Base-by-base conservation (phyloP, 2,888 invertebrate genomes). In the Drosophila suboccidentalis region DNA sequence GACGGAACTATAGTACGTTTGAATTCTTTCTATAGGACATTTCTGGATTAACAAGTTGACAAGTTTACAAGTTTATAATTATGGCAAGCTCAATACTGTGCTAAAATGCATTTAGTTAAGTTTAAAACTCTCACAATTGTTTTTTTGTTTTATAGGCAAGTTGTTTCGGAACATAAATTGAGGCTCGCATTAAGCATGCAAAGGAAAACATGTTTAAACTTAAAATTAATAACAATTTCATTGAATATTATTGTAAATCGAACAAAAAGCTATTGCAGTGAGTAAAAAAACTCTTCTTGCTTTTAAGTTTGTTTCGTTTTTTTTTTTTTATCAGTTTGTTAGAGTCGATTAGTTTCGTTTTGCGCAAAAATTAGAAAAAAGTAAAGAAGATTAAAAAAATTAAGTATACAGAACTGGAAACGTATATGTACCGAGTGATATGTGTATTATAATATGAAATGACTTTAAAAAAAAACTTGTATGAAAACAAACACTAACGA, bases 251-350 rank as follows among this genome's bases (percentile, higher is more conserved):
- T 46, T 51, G 72, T 54, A 41, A 41, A 32, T 74, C 62, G 59
- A 53, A 55, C 34, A 46, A 62, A 62, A 71, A 60, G 63, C 89
- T 89, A 91, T 84, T 92, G 89, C 75, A 91, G 78, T 66, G 90
- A 85, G 84, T 91, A 91, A 75, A 91, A 91, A 74, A 90, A 91
- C 74, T 90, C 89, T 80, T 91, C 90, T 86, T 91, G 87, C 90
- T 90, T 63, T 63, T 44, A 32, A 54, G 38, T 61, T 70, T 62
- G 46, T 22, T 22, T 22, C 22, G 62, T 55, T 75, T 47, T 69
- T 74, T 54, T 39, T 67, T 63, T 58, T 58, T 78, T 47, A 64
- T 78, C 43, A 68, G 55, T 58, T 71, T 44, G 67, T 66, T 61
- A 80, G 49, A 69, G 72, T 75, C 70, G 70, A 84, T 89, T 89